A percentile compares a stretch with the other conserved stretches of the same genome.
These are phyloP conservation scores for Megatriorchis doriae DNA, from an alignment of 2,113 vertebrate genomes.

Conservation along the genomic window DNA sequence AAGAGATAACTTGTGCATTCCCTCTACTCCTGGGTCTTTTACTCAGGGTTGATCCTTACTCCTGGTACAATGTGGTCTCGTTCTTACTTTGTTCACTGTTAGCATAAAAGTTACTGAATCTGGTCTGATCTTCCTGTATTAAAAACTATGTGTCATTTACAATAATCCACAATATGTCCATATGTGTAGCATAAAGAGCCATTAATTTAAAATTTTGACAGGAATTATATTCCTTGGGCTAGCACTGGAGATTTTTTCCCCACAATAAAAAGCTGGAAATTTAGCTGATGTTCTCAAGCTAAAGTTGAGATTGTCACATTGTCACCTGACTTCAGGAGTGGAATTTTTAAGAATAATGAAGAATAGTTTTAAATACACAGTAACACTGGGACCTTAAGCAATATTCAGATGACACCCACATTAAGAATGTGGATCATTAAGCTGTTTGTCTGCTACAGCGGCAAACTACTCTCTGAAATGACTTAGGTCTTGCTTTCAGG, in stretches of 20 bases:
- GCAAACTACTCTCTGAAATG: not conserved
- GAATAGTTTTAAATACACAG: not conserved
- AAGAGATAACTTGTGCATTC: not conserved
- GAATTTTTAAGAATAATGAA: not conserved
- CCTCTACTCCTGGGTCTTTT: not conserved
- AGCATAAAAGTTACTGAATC: not conserved
- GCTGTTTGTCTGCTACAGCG: not conserved
- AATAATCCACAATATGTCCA: not conserved
- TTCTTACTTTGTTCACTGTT: not conserved
- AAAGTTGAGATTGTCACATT: not conserved
- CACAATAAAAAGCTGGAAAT: not conserved
- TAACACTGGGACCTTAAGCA: not conserved
- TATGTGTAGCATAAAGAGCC: not conserved
- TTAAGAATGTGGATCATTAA: not conserved
- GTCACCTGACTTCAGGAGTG: not conserved
- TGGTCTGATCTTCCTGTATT: not conserved
- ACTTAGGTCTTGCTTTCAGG: not conserved
- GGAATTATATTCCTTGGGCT: not conserved
- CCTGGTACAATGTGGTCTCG: not conserved
- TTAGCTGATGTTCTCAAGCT: not conserved
- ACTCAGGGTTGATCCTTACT: not conserved
- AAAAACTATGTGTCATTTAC: not conserved
- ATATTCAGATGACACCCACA: not conserved
- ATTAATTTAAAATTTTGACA: not conserved
- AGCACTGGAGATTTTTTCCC: not conserved